These are phyloP conservation scores for Anas flavirostris DNA, from an alignment of 2,797 vertebrate species.

Conservation along the genomic window DNA sequence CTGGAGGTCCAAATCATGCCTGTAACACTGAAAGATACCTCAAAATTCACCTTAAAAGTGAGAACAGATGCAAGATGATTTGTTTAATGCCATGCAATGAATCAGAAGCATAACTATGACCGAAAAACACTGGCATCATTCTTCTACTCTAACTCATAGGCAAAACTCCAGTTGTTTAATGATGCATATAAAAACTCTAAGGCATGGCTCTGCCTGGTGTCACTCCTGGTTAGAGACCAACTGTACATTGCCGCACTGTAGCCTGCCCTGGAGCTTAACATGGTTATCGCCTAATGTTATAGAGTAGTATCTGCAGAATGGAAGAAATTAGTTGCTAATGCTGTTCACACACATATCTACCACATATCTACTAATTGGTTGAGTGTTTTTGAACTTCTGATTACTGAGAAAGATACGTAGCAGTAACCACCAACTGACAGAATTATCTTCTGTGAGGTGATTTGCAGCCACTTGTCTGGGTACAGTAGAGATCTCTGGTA, in stretches of 20 bases:
- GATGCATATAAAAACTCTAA: slow-evolving; percentile 27
- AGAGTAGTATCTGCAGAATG: background rate
- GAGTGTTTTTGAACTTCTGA: background rate
- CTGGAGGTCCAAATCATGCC: background rate
- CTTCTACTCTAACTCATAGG: slow-evolving; percentile 22
- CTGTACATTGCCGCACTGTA: background rate
- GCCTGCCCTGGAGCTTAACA: background rate
- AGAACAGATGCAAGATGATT: background rate
- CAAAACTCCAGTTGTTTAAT: slow-evolving; percentile 45
- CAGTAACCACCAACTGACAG: background rate
- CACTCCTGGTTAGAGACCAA: slow-evolving; percentile 38
- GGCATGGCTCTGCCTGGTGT: slow-evolving; percentile 33
- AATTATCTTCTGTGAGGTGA: background rate
- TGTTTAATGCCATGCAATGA: background rate
- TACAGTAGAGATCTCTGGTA: background rate
- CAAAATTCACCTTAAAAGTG: background rate
- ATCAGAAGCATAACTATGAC: background rate
- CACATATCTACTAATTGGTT: background rate
- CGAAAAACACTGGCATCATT: background rate
- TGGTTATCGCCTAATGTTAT: background rate
- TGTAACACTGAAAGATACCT: background rate
- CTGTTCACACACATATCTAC: background rate
- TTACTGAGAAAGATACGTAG: background rate
- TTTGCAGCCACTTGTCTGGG: background rate
- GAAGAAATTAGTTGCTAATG: background rate